Percentiles rank a stretch among this genome's conserved stretches.
Evolutionary conservation across 2,797 vertebrate genomes (phyloP).

Genomic region (Hybognathus amarus): DNA sequence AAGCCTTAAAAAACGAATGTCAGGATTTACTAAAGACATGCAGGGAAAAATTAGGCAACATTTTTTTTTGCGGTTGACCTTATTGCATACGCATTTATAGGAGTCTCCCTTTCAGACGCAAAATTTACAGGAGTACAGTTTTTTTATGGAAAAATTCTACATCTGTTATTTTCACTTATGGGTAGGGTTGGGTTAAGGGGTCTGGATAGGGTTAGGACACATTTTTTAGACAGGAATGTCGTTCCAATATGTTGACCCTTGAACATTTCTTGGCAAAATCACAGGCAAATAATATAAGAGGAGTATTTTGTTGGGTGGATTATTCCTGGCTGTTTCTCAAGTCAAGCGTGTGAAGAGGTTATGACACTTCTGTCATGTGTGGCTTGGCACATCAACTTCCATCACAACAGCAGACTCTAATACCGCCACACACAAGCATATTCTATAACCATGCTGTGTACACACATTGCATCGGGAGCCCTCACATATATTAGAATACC

Average conservation of each 20-base stretch:
- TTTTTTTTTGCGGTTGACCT: too few relatives aligned
- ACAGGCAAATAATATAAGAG: neutral
- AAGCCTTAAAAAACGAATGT: too few relatives aligned
- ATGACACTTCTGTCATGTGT: slow-evolving; percentile 43
- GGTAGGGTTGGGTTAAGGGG: neutral
- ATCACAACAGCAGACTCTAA: neutral
- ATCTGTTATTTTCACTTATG: neutral
- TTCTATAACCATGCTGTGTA: neutral
- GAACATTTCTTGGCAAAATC: neutral
- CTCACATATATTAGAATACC: slow-evolving; percentile 52
- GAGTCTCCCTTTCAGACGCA: too few relatives aligned
- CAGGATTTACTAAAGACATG: too few relatives aligned
- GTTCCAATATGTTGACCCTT: neutral
- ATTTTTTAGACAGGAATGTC: too few relatives aligned
- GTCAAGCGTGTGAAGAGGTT: slow-evolving; percentile 49
- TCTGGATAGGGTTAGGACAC: neutral
- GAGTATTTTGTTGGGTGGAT: neutral
- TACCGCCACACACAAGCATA: slow-evolving; percentile 7
- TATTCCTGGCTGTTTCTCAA: slow-evolving; percentile 22
- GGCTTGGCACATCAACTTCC: slow-evolving; percentile 32
- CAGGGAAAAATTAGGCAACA: too few relatives aligned
- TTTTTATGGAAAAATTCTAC: too few relatives aligned
- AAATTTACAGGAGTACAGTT: too few relatives aligned
- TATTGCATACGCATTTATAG: too few relatives aligned
- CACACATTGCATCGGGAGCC: slow-evolving; percentile 34